Percentiles rank a stretch among this genome's conserved stretches.
Evolutionary conservation across 37 sponge, comb jelly and placozoan species (phyloP).

Genomic region (Sycon ciliatum): DNA sequence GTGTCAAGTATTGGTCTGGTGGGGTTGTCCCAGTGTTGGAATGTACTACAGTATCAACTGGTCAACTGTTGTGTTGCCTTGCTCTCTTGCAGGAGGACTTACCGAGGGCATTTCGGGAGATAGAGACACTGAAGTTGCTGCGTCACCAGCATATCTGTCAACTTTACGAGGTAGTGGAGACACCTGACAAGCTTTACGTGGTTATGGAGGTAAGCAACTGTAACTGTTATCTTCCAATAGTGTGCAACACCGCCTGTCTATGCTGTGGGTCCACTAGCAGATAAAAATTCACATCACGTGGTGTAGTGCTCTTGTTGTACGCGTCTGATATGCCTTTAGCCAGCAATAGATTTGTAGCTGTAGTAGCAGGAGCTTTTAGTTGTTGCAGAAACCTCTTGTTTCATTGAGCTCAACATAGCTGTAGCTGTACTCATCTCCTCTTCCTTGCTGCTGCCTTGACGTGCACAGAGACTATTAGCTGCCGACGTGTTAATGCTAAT

Average conservation of each 20-base stretch:
- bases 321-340: no score
- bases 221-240: background rate
- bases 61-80: background rate
- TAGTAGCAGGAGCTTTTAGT: no score
- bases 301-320: background rate
- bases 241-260: background rate
- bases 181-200: conserved; percentile 55
- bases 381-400: no score
- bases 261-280: background rate
- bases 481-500: background rate
- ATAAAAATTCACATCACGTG: background rate
- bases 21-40: no score
- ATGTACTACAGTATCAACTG: no score
- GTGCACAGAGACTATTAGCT: no score
- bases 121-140: conserved; percentile 57
- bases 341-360: no score
- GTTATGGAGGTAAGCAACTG: conserved; percentile 57
- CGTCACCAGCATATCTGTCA: conserved; percentile 91
- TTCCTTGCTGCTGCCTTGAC: background rate
- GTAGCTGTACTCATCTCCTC: background rate
- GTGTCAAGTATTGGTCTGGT: no score
- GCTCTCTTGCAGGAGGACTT: conserved; percentile 56
- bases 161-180: conserved; percentile 80
- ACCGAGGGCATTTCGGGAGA: conserved; percentile 71
- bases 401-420: background rate